Evolutionary conservation across 2,888 invertebrate genomes (phyloP).

Genomic region (Nematopogon swammerdamellus): DNA sequence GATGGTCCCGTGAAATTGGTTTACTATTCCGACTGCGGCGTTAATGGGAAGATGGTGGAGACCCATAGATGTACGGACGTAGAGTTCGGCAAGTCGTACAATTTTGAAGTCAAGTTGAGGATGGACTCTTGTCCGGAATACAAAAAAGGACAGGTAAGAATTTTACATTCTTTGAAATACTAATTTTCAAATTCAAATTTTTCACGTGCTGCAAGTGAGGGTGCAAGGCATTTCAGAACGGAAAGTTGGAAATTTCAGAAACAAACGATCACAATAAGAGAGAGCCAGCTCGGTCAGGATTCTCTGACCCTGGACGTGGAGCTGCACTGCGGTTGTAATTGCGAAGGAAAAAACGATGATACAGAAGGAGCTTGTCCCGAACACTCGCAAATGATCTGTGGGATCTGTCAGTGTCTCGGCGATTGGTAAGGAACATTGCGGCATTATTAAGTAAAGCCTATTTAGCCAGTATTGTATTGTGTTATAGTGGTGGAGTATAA

Average conservation of each 20-base stretch:
- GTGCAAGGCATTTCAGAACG: too few relatives aligned
- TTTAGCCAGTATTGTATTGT: too few relatives aligned
- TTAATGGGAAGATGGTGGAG: conserved; percentile 37
- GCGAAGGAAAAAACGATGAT: conserved; percentile 36
- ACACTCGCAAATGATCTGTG: conserved; percentile 60
- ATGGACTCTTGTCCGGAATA: conserved; percentile 54
- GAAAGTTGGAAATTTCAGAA: conserved; percentile 27
- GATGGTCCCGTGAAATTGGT: conserved; percentile 61
- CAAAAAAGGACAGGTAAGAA: conserved; percentile 36
- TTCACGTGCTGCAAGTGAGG: too few relatives aligned
- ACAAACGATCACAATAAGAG: conserved; percentile 64
- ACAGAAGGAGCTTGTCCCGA: conserved; percentile 32
- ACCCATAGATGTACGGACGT: conserved; percentile 60
- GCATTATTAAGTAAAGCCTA: background rate
- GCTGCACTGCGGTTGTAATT: conserved; percentile 71
- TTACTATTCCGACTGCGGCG: conserved; percentile 71
- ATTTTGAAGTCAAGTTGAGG: conserved; percentile 61
- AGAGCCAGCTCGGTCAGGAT: conserved; percentile 72
- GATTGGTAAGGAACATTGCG: conserved; percentile 62
- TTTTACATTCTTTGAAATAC: too few relatives aligned
- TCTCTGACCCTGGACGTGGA: conserved; percentile 67
- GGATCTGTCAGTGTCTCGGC: conserved; percentile 60
- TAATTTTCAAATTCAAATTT: too few relatives aligned
- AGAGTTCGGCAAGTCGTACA: conserved; percentile 58
- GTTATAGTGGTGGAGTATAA: background rate